Percentiles rank a stretch among this genome's conserved stretches.
Evolutionary conservation across 2,113 vertebrate species (phyloP).

Genomic region (Cisticola juncidis): DNA sequence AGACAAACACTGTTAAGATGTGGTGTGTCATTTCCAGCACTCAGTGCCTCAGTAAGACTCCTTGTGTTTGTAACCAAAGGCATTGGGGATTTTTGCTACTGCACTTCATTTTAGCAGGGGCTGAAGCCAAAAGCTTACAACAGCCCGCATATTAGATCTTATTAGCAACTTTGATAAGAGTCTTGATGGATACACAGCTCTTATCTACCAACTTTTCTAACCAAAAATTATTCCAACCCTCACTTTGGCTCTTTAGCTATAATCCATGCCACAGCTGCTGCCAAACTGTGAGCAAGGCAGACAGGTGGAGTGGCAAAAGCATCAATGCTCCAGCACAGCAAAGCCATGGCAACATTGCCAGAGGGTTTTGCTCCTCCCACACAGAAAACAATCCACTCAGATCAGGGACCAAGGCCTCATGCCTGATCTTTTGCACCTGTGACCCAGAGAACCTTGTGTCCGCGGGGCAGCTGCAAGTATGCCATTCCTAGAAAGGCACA

Average conservation of each 20-base stretch:
- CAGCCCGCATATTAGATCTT: not conserved
- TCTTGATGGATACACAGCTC: not conserved
- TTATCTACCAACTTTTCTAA: not conserved
- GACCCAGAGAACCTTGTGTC: not conserved
- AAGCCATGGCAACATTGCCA: not conserved
- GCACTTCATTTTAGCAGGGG: not conserved
- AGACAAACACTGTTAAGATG: not conserved
- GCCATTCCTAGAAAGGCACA: slow-evolving; percentile 46
- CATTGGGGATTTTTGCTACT: not conserved
- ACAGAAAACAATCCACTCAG: not conserved
- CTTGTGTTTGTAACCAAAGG: not conserved
- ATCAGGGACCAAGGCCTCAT: not conserved
- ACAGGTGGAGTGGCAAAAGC: not conserved
- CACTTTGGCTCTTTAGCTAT: not conserved
- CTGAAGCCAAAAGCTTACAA: not conserved
- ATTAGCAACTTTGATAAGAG: not conserved
- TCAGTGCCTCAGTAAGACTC: not conserved
- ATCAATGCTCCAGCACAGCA: not conserved
- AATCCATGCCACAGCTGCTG: not conserved
- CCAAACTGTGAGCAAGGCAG: not conserved
- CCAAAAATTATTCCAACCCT: not conserved
- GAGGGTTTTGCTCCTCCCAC: slow-evolving; percentile 1
- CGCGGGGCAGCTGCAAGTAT: not conserved
- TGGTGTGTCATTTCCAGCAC: not conserved
- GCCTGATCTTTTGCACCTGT: not conserved